phyloP scores from a whole-genome alignment of 2,797 vertebrate species.

The Melanotaenia pygmaea region DNA sequence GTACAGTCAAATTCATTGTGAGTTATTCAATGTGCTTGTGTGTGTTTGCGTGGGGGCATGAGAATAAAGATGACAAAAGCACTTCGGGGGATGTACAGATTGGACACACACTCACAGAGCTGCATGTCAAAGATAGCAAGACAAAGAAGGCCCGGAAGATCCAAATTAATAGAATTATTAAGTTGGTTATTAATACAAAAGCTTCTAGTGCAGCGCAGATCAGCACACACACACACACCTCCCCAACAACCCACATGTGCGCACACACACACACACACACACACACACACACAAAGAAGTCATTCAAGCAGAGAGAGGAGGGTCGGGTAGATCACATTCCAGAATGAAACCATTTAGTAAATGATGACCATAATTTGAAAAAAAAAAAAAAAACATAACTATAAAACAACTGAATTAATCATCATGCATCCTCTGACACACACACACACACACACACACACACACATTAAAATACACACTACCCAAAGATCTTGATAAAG shows the following conservation, averaged over 20 bases:
- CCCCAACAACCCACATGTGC: background rate
- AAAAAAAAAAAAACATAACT: background rate
- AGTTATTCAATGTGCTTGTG: slow-evolving; percentile 12
- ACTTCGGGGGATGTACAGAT: slow-evolving; percentile 37
- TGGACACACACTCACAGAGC: slow-evolving; percentile 57
- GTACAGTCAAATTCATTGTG: background rate
- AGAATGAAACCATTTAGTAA: slow-evolving; percentile 10
- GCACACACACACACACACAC: background rate
- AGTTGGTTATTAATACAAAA: slow-evolving; percentile 76
- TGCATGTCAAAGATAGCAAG: slow-evolving; percentile 78
- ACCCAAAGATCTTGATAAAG: slow-evolving; percentile 52
- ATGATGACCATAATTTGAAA: background rate
- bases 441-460: slow-evolving; percentile 18
- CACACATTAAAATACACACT: slow-evolving; percentile 24
- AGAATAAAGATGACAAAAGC: slow-evolving; percentile 46
- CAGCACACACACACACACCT: slow-evolving; percentile 35
- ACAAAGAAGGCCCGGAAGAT: slow-evolving; percentile 73
- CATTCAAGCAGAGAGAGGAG: slow-evolving; percentile 24
- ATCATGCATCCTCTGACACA: slow-evolving; percentile 25
- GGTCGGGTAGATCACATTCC: background rate
- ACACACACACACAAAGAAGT: slow-evolving; percentile 18
- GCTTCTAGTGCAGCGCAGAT: slow-evolving; percentile 50
- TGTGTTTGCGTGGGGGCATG: background rate
- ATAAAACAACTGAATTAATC: slow-evolving; percentile 22
- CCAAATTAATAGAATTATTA: slow-evolving; percentile 81